Evolutionary conservation across 2,113 vertebrate species (phyloP), one percentile per base, ranked within the genome.

Genomic region (Potamarius usumacintae): DNA sequence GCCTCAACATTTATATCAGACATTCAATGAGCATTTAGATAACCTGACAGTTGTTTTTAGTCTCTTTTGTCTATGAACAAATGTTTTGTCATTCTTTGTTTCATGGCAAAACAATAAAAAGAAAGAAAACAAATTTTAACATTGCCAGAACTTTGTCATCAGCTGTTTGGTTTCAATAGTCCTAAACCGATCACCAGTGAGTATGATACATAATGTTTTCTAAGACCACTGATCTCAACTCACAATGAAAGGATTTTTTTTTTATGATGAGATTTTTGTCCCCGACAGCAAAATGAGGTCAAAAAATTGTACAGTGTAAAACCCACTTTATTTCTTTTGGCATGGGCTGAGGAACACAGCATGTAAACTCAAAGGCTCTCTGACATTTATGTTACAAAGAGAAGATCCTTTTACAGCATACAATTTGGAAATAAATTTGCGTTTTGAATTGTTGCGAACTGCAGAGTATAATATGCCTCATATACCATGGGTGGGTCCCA

Each of bases 391-490:
- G 27, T 80, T 80, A 80, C 78, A 80, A 82, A 14, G 30, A 6
- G 11, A 48, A 62, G 9, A 48, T 60, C 30, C 34, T 34, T 80
- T 34, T 58, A 80, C 27, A 82, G 34, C 18, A 1, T 82, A 82
- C 62, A 42, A 82, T 48, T 82, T 62, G 5, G 11, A 62, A 82
- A 82, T 42, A 42, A 58, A 80, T 80, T 27, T 58, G 27, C 10
- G 79, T 25, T 62, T 82, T 14, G 53, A 18, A 58, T 58, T 60
- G 57, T 82, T 48, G 7, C 22, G 57, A 82, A 69, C 34, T 42
- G 11, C 48, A 79, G 50, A 78, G n/a, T 12, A 80, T 53, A 30
- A 67, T 69, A 53, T 86, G 62, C 48, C 15, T 67, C 34, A 86
- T 79, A 67, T 60, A 82, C 30, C 48, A 67, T n/a, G 14, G 85